A percentile compares a stretch with the other conserved stretches of the same genome.
Evolutionary conservation across 2,113 vertebrate species (phyloP).

Genomic region (Hyla sarda): DNA sequence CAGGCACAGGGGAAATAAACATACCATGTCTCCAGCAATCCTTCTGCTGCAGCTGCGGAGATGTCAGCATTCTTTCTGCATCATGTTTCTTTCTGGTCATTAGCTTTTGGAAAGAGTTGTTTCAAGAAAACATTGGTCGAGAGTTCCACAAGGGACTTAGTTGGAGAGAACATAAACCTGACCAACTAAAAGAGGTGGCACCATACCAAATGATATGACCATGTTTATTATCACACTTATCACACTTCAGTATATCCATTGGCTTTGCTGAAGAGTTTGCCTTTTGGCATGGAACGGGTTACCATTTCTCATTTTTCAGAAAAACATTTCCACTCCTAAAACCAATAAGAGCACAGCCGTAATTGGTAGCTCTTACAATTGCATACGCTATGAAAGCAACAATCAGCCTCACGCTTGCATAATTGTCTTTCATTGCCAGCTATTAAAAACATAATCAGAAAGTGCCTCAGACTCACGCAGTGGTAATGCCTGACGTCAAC

Average conservation of each 20-base stretch:
- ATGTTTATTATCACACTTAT: background rate
- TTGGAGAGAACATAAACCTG: background rate
- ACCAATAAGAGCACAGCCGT: slow-evolving; percentile 28
- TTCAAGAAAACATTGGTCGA: background rate
- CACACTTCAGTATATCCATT: background rate
- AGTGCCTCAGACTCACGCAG: slow-evolving; percentile 29
- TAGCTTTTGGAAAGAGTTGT: slow-evolving; percentile 38
- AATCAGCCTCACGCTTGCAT: slow-evolving; percentile 48
- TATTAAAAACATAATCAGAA: slow-evolving; percentile 51
- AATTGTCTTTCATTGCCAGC: slow-evolving; percentile 51
- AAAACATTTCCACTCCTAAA: slow-evolving; percentile 33
- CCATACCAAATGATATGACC: background rate
- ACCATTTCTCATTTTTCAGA: slow-evolving; percentile 6
- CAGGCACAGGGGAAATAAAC: slow-evolving; percentile 49
- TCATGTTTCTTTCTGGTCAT: slow-evolving; percentile 46
- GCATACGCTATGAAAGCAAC: slow-evolving; percentile 53
- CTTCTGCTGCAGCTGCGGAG: slow-evolving; percentile 22
- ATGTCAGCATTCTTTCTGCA: slow-evolving; percentile 22
- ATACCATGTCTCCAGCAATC: slow-evolving; percentile 16
- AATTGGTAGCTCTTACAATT: slow-evolving; percentile 52
- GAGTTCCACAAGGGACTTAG: slow-evolving; percentile 20
- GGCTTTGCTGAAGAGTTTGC: background rate
- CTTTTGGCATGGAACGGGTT: background rate
- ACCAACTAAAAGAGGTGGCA: slow-evolving; percentile 27
- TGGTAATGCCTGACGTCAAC: slow-evolving; percentile 9